phyloP scores from a whole-genome alignment of 2,888 invertebrate species.

The Cancer borealis region DNA sequence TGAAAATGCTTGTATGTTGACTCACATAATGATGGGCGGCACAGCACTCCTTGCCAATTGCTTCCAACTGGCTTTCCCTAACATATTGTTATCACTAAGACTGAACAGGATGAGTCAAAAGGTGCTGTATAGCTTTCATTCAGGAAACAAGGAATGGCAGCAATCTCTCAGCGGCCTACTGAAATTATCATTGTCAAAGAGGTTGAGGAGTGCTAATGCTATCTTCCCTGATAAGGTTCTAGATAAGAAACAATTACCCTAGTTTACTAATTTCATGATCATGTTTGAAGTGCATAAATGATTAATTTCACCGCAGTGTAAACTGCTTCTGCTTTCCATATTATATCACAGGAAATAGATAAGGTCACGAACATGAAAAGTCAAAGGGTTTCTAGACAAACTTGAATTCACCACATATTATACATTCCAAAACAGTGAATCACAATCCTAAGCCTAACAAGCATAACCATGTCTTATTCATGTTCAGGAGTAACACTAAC shows the following conservation, averaged over 20 bases:
- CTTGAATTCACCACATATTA: background rate
- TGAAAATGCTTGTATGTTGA: background rate
- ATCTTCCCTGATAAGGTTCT: background rate
- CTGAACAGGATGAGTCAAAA: background rate
- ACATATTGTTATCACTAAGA: background rate
- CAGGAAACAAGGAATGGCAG: background rate
- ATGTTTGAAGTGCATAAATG: background rate
- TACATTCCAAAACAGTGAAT: background rate
- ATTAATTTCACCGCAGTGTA: background rate
- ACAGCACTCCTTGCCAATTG: background rate
- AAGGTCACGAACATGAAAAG: background rate
- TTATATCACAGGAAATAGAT: background rate
- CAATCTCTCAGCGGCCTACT: background rate
- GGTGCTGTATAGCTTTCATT: background rate
- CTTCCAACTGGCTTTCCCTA: background rate
- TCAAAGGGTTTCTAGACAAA: background rate
- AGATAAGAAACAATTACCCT: background rate
- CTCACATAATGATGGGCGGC: slow-evolving; percentile 26
- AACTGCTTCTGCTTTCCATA: background rate
- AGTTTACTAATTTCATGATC: background rate
- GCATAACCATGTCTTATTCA: too few relatives aligned
- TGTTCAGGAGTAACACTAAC: too few relatives aligned
- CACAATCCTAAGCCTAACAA: too few relatives aligned
- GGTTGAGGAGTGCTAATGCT: background rate
- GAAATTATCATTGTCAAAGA: background rate